phyloP scores from a whole-genome alignment of 2,113 vertebrate genomes.

The Crotophaga sulcirostris region DNA sequence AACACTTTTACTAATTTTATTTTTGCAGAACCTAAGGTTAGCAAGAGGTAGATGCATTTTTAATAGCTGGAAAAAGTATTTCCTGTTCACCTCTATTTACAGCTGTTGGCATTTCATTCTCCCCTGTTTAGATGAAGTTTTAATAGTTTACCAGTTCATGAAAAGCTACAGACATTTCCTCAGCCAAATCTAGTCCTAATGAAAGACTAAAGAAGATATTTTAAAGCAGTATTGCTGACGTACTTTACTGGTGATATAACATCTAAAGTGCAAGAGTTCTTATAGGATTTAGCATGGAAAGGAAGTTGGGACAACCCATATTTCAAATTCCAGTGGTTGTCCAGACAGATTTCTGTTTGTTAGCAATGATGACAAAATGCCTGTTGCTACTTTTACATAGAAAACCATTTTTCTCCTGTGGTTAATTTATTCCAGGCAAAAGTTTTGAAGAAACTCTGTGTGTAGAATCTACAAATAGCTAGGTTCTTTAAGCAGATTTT shows the following conservation, averaged over 20 bases:
- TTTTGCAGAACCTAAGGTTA: conserved; percentile 28
- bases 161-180: background rate
- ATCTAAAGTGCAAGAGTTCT: background rate
- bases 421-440: conserved; percentile 26
- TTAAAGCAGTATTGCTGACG: background rate
- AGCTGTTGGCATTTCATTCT: conserved; percentile 18
- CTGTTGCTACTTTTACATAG: conserved; percentile 33
- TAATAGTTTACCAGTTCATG: background rate
- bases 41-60: background rate
- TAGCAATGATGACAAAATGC: conserved; percentile 34
- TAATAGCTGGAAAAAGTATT: background rate
- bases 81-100: conserved; percentile 16
- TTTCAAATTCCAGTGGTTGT: conserved; percentile 35
- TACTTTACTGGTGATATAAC: background rate
- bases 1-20: conserved; percentile 1
- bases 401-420: conserved; percentile 15
- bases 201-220: background rate
- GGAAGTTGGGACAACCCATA: background rate
- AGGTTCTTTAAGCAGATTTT: background rate
- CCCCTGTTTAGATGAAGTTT: background rate
- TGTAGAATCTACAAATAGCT: conserved; percentile 10
- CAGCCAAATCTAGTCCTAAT: background rate
- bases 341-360: conserved; percentile 39
- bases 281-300: background rate
- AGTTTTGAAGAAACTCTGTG: background rate